Base-by-base conservation (phyloP, 2,797 vertebrate genomes). In the Sebastes hubbsi region DNA sequence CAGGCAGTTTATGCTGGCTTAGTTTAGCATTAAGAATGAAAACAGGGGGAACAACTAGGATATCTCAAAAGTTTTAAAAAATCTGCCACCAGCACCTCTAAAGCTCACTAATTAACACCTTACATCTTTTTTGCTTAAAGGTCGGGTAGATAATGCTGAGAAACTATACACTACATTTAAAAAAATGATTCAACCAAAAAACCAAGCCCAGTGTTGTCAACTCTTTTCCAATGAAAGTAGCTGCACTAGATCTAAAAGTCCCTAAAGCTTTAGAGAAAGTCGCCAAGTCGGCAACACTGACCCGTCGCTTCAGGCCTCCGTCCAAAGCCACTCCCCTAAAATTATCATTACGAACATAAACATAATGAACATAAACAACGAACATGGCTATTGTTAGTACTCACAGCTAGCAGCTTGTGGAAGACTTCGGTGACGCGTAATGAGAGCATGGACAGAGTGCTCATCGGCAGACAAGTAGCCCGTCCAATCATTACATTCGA, bases 241-340 rank as follows among this genome's bases (percentile, higher is more conserved):
- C 38, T 1, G 38, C 3, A 3, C 42, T 46, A 18, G 3, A 0
- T 46, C 16, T 0, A 18, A 46, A 46, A 46, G 16, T 46, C 42
- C 16, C 3, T 46, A 8, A 46, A 18, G 6, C 0, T 46, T 0
- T 7, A 18, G 1, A 16, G 42, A 46, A 46, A 46, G 42, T 18
- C 42, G 16, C 16, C 16, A 42, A 42, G 38, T 42, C 38, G 6
- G 14, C 38, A 46, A 46, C 42, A 46, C 42, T 46, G 42, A 46
- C 42, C 14, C 2, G 1, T 0, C 12, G 0, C 6, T 46, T 0
- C 42, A 18, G 42, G 14, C 42, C 42, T 46, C 42, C 6, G 0
- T 46, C 42, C 0, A 8, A 46, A 8, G 16, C 42, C 16, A 46
- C 42, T 46, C 16, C 16, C 14, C 42, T 0, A 0, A 46, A 46